Evolutionary conservation across 2,113 vertebrate genomes (phyloP).

Genomic region (Triplophysa rosa): DNA sequence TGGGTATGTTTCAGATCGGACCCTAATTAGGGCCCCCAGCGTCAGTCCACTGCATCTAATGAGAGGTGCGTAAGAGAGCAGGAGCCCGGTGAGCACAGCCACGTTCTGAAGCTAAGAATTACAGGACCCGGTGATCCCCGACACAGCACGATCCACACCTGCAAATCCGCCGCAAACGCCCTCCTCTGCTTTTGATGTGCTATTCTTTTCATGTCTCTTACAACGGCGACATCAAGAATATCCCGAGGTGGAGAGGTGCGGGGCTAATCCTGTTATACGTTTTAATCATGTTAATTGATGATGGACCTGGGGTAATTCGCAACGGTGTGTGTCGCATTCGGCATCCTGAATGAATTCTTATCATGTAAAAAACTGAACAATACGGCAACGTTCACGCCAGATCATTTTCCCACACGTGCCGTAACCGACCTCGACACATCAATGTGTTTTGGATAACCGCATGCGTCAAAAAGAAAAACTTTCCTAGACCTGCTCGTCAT

Average conservation of each 20-base stretch:
- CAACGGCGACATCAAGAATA: constrained; percentile 50
- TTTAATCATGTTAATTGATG: constrained; percentile 82
- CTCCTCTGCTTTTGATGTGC: constrained; percentile 77
- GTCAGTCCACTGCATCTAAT: constrained; percentile 70
- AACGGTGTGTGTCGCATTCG: constrained; percentile 70
- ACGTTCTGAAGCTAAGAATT: constrained; percentile 60
- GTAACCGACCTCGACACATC: constrained; percentile 20
- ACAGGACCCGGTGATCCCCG: constrained; percentile 60
- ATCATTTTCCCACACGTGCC: neutral
- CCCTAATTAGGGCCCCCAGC: constrained; percentile 73
- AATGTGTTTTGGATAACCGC: constrained; percentile 47
- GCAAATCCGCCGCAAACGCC: constrained; percentile 74
- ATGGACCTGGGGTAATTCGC: constrained; percentile 75
- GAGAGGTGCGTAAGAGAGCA: constrained; percentile 70
- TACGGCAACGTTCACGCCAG: constrained; percentile 13
- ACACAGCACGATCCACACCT: constrained; percentile 68
- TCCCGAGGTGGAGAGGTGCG: constrained; percentile 63
- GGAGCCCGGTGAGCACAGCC: constrained; percentile 58
- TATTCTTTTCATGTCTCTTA: constrained; percentile 76
- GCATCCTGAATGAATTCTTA: constrained; percentile 70
- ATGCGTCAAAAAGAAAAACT: constrained; percentile 47
- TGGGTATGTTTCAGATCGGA: constrained; percentile 69
- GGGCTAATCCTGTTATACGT: constrained; percentile 65
- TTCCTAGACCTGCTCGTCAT: constrained; percentile 33
- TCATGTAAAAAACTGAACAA: constrained; percentile 42